phyloP scores from a whole-genome alignment of 2,113 vertebrate species.

The Urocolius indicus region DNA sequence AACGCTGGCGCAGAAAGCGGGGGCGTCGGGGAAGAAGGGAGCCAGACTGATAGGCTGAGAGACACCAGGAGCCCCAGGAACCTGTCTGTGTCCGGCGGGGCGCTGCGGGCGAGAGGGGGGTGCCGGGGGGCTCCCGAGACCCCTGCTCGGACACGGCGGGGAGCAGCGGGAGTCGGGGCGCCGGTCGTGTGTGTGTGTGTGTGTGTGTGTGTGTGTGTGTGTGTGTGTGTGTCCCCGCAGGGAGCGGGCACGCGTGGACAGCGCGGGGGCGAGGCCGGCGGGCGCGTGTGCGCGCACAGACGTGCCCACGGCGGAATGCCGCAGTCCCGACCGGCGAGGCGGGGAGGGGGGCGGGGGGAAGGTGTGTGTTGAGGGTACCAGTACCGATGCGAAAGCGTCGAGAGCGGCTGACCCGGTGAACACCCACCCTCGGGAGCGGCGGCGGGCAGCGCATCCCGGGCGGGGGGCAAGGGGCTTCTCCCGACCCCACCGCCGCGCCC shows the following conservation, averaged over 20 bases:
- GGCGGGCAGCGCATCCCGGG: not conserved
- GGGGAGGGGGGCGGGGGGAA: too few species aligned
- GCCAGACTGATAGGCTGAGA: not conserved
- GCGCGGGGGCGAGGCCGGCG: not conserved
- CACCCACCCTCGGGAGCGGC: not conserved
- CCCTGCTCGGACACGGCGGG: not conserved
- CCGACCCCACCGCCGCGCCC: not conserved
- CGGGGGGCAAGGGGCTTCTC: not conserved
- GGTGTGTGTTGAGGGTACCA: too few species aligned
- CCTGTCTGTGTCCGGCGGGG: not conserved
- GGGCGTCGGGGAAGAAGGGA: not conserved
- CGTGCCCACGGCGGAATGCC: not conserved
- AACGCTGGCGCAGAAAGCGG: not conserved
- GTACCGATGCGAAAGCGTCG: not conserved
- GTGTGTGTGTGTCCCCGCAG: too few species aligned
- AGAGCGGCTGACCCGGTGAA: too few species aligned
- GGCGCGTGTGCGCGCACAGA: not conserved
- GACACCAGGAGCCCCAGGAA: not conserved
- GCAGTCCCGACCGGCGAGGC: not conserved
- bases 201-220: too few species aligned
- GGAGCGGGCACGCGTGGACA: not conserved
- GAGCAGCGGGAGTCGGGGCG: not conserved
- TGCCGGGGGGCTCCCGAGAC: accelerated
- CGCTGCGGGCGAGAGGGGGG: not conserved
- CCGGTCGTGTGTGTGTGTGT: too few species aligned